phyloP scores from a whole-genome alignment of 2,888 invertebrate genomes.

The Pyrochroa serraticornis region DNA sequence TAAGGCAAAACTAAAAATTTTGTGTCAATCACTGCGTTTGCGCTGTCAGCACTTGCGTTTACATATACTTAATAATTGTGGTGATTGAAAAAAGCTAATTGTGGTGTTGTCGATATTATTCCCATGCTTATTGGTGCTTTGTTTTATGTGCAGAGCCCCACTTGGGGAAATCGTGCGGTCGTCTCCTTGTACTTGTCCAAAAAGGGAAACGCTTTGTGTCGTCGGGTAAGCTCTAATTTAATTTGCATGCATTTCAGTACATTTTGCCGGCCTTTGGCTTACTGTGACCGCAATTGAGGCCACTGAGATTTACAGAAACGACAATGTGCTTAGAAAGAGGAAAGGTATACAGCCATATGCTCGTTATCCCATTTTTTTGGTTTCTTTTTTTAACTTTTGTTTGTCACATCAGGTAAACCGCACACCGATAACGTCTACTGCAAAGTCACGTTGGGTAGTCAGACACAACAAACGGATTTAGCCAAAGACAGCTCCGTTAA shows the following conservation, averaged over 20 bases:
- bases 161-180: constrained; percentile 54
- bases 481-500: constrained; percentile 61
- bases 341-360: constrained; percentile 34
- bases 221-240: constrained; percentile 51
- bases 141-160: constrained; percentile 49
- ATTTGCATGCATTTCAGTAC: constrained; percentile 57
- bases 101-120: neutral
- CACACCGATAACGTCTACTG: constrained; percentile 70
- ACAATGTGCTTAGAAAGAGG: constrained; percentile 29
- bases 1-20: neutral
- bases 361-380: neutral
- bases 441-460: constrained; percentile 74
- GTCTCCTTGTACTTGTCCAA: constrained; percentile 57
- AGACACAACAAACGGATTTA: constrained; percentile 71
- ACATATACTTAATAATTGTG: neutral
- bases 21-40: neutral
- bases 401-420: constrained; percentile 61
- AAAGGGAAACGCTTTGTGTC: constrained; percentile 57
- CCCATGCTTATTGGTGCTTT: constrained; percentile 10
- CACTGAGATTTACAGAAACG: constrained; percentile 41
- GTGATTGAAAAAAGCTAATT: neutral
- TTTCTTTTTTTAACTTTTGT: constrained; percentile 4
- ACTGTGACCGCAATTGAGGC: constrained; percentile 44
- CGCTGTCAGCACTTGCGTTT: neutral
- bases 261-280: constrained; percentile 49